These are phyloP conservation scores for Synodontis membranacea DNA, from an alignment of 2,113 vertebrate species.

Conservation along the genomic window DNA sequence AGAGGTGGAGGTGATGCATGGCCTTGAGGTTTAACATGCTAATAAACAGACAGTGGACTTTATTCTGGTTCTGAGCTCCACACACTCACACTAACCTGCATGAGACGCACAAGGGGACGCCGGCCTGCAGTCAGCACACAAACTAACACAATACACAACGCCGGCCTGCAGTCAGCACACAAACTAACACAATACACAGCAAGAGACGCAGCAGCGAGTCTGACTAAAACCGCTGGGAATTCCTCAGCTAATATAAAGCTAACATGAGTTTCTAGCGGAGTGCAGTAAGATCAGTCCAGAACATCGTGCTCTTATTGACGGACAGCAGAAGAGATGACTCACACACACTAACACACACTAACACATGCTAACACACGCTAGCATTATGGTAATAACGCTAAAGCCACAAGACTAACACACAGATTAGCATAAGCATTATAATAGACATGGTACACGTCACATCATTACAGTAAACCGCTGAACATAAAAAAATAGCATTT, in stretches of 20 bases:
- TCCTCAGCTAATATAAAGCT: background rate
- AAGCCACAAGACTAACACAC: background rate
- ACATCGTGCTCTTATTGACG: background rate
- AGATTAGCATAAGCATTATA: background rate
- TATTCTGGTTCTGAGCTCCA: background rate
- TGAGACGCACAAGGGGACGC: conserved; percentile 32
- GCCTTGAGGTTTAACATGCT: conserved; percentile 44
- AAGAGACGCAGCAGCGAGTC: background rate
- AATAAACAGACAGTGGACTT: background rate
- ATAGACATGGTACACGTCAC: background rate
- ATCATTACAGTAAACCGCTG: background rate
- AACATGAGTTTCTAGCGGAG: background rate
- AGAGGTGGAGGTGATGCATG: conserved; percentile 58
- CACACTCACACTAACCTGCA: conserved; percentile 54
- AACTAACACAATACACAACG: no score
- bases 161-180: background rate
- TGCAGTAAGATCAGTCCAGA: background rate
- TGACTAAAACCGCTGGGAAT: background rate
- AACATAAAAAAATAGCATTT: background rate
- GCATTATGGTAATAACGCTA: background rate
- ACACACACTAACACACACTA: background rate
- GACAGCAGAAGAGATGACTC: background rate
- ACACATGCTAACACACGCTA: background rate
- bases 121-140: background rate
- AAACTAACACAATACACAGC: background rate